Base-by-base conservation (phyloP, 1,140 invertebrate species). In the Drosophila dunni region DNA sequence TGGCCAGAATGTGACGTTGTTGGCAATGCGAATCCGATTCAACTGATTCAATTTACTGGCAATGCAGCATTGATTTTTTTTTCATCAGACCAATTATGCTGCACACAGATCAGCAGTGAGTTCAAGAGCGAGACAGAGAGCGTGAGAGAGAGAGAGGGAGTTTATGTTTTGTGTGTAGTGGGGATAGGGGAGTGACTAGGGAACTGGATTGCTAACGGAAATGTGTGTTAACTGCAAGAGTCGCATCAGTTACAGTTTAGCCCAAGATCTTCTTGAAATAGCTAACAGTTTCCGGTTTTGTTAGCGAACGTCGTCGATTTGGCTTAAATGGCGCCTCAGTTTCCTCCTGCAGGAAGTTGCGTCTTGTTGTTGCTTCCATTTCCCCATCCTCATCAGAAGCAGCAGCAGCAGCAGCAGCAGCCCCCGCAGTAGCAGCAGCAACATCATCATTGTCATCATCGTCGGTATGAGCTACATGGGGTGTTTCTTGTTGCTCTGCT, bases 261-360 rank as follows among this genome's bases (percentile, higher is more conserved):
- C 91, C 91, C 76, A 92, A 78, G 73, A 92, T 91, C 86, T 92
- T 92, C 80, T 92, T 92, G 71, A 92, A 89, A 73, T 92, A 92
- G 78, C 89, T 91, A 75, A 83, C 81, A 46, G 91, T 92, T 85
- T 92, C 92, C 74, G 91, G 91, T 61, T 92, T 92, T 70, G 91
- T 92, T 40, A 92, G 83, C 50, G 85, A 89, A 53, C 92, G 91
- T 78, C 81, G 83, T 71, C 92, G 91, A 83, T 92, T 92, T 48
- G 91, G 92, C 69, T 91, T 91, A 72, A 88, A 92, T 76, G 82
- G 90, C 72, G 79, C 79, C 71, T 91, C 90, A 40, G 91, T 91
- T 75, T 91, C 82, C 70, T 74, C 78, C 40, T 91, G 83, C 40
- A 92, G 79, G 78, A 92, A 92, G 68, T 91, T 92, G 58, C 74